Percentiles rank a stretch among this genome's conserved stretches.
Evolutionary conservation across 2,888 invertebrate species (phyloP).

Genomic region (Cerceris rybyensis): DNA sequence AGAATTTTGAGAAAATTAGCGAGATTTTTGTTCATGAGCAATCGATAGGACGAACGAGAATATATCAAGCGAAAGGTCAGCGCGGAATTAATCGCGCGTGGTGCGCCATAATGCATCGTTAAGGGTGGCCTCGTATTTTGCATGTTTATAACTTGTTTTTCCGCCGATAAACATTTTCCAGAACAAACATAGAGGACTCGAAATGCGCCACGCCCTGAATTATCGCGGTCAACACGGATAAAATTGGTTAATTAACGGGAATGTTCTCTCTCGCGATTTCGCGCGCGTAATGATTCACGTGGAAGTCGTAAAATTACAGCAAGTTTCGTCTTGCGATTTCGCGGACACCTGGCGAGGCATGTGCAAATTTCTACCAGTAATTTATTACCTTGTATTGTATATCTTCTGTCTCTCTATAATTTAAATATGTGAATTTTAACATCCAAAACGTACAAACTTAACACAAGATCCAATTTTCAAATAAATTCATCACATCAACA

Average conservation of each 20-base stretch:
- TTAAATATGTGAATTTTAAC: neutral
- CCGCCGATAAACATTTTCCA: constrained; percentile 16
- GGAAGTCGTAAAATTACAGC: constrained; percentile 11
- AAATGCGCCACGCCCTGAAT: constrained; percentile 10
- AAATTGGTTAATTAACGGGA: constrained; percentile 35
- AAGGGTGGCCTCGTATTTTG: constrained; percentile 9
- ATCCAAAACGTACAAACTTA: too few species aligned
- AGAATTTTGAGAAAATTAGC: too few species aligned
- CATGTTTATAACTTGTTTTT: constrained; percentile 27
- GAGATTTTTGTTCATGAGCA: neutral
- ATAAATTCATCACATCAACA: neutral
- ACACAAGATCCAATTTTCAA: neutral
- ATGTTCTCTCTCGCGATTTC: constrained; percentile 14
- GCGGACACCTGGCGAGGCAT: neutral
- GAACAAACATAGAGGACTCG: constrained; percentile 16
- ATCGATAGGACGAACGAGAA: neutral
- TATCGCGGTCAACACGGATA: constrained; percentile 18
- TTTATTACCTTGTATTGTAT: neutral
- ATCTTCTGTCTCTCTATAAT: neutral
- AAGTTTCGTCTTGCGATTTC: neutral
- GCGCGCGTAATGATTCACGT: constrained; percentile 7
- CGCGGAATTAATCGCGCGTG: constrained; percentile 7
- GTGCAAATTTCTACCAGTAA: neutral
- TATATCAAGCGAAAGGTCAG: neutral
- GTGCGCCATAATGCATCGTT: constrained; percentile 12